Conservation (phyloP, 2,113 vertebrate species). For the Hemibagrus wyckioides region DNA sequence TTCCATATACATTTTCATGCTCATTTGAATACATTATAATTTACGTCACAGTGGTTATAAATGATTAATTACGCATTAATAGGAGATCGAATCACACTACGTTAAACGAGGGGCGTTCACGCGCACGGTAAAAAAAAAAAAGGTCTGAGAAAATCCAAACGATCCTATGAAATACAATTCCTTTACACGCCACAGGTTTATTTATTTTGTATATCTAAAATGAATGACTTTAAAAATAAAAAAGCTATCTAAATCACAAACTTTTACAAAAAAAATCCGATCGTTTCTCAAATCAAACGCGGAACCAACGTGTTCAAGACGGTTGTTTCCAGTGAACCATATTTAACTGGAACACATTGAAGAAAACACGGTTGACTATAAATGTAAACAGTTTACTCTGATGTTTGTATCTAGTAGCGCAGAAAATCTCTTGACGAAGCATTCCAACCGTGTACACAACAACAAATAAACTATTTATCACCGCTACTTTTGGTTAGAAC, state of each 20-base stretch:
- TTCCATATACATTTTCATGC: conserved; percentile 45
- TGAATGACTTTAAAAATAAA: background rate
- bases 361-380: background rate
- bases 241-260: background rate
- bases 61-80: background rate
- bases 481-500: too few species aligned
- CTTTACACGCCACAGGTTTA: background rate
- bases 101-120: background rate
- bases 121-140: too few species aligned
- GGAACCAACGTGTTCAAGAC: background rate
- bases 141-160: background rate
- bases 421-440: background rate
- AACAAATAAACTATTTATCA: background rate
- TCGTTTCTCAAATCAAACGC: background rate
- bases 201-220: background rate
- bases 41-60: background rate
- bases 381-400: background rate
- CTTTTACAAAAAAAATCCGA: background rate
- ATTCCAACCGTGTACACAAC: background rate
- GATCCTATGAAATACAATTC: background rate
- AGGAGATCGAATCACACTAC: too few species aligned
- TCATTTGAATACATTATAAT: background rate
- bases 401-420: too few species aligned
- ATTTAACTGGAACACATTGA: background rate
- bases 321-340: background rate